Base-by-base conservation (phyloP, 2,797 vertebrate genomes). In the Sarcophilus harrisii region DNA sequence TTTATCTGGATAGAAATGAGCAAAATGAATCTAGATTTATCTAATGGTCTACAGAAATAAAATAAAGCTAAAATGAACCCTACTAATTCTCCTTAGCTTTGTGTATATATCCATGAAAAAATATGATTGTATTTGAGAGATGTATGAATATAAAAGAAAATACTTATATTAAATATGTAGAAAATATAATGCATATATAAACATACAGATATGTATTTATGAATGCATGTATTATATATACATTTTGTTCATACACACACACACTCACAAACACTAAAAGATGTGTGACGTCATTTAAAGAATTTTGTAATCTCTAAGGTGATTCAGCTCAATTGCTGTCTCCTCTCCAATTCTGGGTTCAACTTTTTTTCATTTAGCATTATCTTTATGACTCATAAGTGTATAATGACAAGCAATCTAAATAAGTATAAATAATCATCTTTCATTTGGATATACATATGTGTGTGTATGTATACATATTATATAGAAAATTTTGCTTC, bases 1-100 rank as follows among this genome's bases (percentile, higher is more conserved):
- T 95, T 96, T 95, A 87, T 96, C 95, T 54, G 93, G n/a, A 95
- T 62, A 89, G 81, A 93, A 94, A 95, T 24, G 52, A 97, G 57
- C 27, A 94, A 97, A 97, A 95, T 45, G 91, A 54, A 89, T 90
- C 30, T 30, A 93, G 54, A 94, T 94, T 97, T 94, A 91, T 0
- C 21, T 58, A 58, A 52, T 18, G 5, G 11, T 21, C 91, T 96
- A 87, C 91, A 91, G 49, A 95, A 95, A 14, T 95, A 94, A 98
- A 81, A 90, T 58, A 89, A 96, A 97, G 3, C 24, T 89, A 91
- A 93, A 49, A 49, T 2, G 49, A 93, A 91, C 14, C 38, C 0
- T 54, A 96, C 97, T 96, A 96, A 97, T 97, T 96, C 93, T 57
- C 94, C 0, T 32, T 9, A 73, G 66, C 12, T 93, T 93, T 95